phyloP scores from a whole-genome alignment of 2,113 vertebrate species.

The Smithornis capensis region DNA sequence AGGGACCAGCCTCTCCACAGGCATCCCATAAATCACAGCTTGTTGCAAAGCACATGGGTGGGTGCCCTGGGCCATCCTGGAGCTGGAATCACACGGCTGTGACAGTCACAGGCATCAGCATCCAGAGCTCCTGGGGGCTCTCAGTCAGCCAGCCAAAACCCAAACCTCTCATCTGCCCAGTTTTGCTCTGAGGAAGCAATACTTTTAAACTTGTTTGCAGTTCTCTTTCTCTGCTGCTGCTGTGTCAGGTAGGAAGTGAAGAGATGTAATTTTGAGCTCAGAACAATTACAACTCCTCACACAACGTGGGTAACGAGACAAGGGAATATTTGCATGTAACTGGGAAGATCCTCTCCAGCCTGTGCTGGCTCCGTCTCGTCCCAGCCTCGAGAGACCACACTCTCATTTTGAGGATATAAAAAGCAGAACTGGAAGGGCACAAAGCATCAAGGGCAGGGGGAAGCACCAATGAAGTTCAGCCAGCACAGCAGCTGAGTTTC shows the following conservation, averaged over 20 bases:
- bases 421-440: background rate
- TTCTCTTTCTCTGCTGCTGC: background rate
- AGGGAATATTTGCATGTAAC: background rate
- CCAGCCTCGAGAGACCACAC: rapidly evolving
- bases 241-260: background rate
- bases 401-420: background rate
- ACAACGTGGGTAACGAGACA: background rate
- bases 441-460: background rate
- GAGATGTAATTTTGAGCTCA: background rate
- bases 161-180: background rate
- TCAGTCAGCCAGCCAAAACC: background rate
- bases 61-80: background rate
- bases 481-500: rapidly evolving
- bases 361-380: background rate
- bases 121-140: background rate
- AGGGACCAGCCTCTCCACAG: background rate
- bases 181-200: background rate
- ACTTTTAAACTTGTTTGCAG: background rate
- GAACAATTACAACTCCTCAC: background rate
- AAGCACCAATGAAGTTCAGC: background rate
- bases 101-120: background rate
- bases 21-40: background rate
- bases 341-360: background rate
- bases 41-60: background rate
- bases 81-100: rapidly evolving